A percentile compares a stretch with the other conserved stretches of the same genome.
Conservation (phyloP, 2,797 vertebrate genomes). For the Artibeus jamaicensis region DNA sequence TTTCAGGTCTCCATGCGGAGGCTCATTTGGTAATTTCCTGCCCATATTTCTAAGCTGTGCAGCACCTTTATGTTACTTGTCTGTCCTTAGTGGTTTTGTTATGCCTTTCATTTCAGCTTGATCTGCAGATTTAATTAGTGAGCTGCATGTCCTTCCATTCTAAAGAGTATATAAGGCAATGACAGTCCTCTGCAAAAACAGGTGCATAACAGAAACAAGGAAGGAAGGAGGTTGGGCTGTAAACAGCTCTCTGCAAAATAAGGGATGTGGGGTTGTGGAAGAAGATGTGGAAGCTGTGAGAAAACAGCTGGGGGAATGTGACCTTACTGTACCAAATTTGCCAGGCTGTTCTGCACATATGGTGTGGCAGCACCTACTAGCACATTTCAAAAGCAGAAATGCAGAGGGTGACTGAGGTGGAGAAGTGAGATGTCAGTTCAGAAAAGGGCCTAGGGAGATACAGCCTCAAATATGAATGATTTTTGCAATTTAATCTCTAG, state of each 20-base stretch:
- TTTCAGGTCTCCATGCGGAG: conserved; percentile 40
- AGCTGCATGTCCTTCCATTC: conserved; percentile 40
- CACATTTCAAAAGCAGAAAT: background rate
- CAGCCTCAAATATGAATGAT: background rate
- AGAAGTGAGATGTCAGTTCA: background rate
- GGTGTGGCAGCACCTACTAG: background rate
- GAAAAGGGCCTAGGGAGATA: background rate
- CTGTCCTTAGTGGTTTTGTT: conserved; percentile 68
- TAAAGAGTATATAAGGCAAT: conserved; percentile 2
- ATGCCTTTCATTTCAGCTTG: conserved; percentile 70
- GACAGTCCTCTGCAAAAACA: conserved; percentile 34
- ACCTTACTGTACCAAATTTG: background rate
- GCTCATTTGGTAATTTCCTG: conserved; percentile 67
- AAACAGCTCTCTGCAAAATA: conserved; percentile 29
- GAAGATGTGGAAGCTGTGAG: background rate
- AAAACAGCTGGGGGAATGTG: conserved; percentile 41
- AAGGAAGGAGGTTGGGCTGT: background rate
- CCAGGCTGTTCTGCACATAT: background rate
- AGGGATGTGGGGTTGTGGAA: background rate
- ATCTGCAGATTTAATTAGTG: conserved; percentile 76
- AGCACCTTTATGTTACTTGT: conserved; percentile 47
- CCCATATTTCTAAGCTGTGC: conserved; percentile 55
- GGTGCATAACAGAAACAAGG: conserved; percentile 16
- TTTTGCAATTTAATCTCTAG: conserved; percentile 17
- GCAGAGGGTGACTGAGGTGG: background rate